Evolutionary conservation across 2,888 invertebrate species (phyloP).

Genomic region (Clistopyga incitator): DNA sequence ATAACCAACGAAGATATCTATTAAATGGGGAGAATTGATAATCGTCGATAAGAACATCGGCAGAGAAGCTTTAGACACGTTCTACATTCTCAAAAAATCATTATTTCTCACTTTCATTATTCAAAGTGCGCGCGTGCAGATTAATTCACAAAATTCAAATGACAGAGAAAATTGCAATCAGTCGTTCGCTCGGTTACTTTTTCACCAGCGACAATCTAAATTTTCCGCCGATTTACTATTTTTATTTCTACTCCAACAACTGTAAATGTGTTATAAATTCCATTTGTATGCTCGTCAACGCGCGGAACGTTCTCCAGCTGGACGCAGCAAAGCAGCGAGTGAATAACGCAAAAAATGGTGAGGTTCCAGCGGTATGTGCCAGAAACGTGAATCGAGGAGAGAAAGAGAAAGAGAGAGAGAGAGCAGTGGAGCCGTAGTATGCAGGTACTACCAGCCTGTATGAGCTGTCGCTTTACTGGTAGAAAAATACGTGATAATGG

Average conservation of each 20-base stretch:
- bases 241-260: neutral
- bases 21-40: neutral
- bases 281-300: conserved; percentile 12
- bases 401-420: no score
- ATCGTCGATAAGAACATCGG: conserved; percentile 1
- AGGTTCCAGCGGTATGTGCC: conserved; percentile 29
- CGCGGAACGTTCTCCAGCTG: neutral
- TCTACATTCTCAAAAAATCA: conserved; percentile 26
- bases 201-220: neutral
- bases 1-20: no score
- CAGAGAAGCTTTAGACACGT: conserved; percentile 12
- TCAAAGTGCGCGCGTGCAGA: neutral
- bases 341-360: conserved; percentile 12
- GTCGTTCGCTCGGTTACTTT: neutral
- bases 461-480: conserved; percentile 63
- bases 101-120: neutral
- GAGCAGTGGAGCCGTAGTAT: conserved; percentile 25
- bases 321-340: neutral
- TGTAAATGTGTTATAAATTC: conserved; percentile 10
- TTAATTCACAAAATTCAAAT: neutral
- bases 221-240: neutral
- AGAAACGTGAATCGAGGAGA: conserved; percentile 34
- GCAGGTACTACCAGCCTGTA: conserved; percentile 62
- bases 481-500: conserved; percentile 74
- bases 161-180: neutral